Conservation (phyloP, 2,113 vertebrate genomes). For the Oreocharis arfaki region DNA sequence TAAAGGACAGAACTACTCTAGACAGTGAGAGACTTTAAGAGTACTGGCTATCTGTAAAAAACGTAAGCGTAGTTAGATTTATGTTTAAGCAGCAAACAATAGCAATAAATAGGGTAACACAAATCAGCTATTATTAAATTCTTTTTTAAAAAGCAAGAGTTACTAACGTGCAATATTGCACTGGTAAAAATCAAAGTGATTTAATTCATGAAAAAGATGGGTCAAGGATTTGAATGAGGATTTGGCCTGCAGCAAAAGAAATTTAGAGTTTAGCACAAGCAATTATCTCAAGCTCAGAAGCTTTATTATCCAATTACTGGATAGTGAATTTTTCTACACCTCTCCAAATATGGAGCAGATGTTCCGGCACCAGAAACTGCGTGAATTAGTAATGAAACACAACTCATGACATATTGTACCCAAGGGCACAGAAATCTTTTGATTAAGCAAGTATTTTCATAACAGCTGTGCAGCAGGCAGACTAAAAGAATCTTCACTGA, state of each 20-base stretch:
- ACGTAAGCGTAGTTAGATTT: not conserved
- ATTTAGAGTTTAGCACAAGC: not conserved
- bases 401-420: slow-evolving; percentile 32
- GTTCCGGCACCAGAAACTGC: not conserved
- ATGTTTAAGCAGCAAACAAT: not conserved
- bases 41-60: not conserved
- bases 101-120: not conserved
- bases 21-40: fast-evolving
- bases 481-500: not conserved
- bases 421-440: slow-evolving; percentile 12
- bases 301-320: slow-evolving; percentile 32
- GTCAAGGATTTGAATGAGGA: not conserved
- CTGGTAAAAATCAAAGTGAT: not conserved
- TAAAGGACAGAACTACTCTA: not conserved
- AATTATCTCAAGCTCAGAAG: slow-evolving; percentile 13
- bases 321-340: slow-evolving; percentile 14
- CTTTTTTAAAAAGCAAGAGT: not conserved
- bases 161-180: not conserved
- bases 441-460: slow-evolving; percentile 37
- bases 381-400: not conserved
- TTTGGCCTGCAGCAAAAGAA: not conserved
- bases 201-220: not conserved
- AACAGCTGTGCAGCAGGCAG: not conserved
- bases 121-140: not conserved
- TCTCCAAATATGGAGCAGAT: slow-evolving; percentile 19